A percentile compares a stretch with the other conserved stretches of the same genome.
Evolutionary conservation across 2,113 vertebrate genomes (phyloP).

Genomic region (Carettochelys insculpta): DNA sequence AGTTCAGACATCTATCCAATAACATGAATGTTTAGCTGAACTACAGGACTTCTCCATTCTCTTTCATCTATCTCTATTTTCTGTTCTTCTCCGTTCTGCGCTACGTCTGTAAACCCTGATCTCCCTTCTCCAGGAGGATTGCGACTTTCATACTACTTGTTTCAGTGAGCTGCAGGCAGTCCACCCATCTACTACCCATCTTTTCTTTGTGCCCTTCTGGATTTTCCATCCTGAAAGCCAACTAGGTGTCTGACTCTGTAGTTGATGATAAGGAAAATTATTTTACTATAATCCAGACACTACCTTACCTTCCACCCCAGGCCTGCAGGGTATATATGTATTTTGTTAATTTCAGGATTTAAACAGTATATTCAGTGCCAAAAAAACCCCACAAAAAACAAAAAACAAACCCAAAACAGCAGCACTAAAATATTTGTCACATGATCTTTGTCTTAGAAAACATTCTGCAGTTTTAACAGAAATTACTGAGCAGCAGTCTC

Average conservation of each 20-base stretch:
- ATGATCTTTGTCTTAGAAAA: neutral
- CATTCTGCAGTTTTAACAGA: neutral
- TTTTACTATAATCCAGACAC: slow-evolving; percentile 5
- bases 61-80: neutral
- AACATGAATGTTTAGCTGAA: neutral
- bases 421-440: neutral
- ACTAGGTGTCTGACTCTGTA: slow-evolving; percentile 30
- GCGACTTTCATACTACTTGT: fast-evolving
- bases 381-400: no score
- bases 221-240: neutral
- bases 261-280: slow-evolving; percentile 46
- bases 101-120: neutral
- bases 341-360: neutral
- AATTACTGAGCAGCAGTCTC: neutral
- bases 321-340: neutral
- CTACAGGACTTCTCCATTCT: neutral
- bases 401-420: no score
- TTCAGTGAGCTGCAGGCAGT: neutral
- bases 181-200: neutral
- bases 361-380: neutral
- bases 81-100: neutral
- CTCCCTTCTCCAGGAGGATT: neutral
- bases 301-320: neutral
- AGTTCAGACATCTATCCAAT: neutral
- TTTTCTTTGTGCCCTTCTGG: neutral